A percentile compares a stretch with the other conserved stretches of the same genome.
phyloP scores from a whole-genome alignment of 2,888 invertebrate genomes.

The Dusona sp. region DNA sequence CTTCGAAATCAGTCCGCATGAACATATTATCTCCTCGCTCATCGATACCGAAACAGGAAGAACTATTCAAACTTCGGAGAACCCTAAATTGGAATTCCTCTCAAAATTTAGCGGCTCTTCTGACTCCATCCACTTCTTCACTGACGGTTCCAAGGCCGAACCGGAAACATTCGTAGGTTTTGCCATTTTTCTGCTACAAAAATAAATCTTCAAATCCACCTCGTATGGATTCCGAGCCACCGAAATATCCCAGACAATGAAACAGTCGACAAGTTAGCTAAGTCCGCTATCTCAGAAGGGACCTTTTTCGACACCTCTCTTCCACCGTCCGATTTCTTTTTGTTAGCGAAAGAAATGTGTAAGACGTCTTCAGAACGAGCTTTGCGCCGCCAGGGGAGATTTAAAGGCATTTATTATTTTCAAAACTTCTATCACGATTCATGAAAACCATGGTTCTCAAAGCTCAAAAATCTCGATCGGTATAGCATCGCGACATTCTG shows the following conservation, averaged over 20 bases:
- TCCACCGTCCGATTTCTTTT: constrained; percentile 12
- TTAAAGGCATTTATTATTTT: constrained; percentile 11
- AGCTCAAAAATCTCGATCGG: constrained; percentile 5
- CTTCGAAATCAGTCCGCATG: no score
- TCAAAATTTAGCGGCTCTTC: no score
- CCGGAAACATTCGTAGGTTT: constrained; percentile 22
- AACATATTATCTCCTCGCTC: no score
- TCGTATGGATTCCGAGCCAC: constrained; percentile 22
- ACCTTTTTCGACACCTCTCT: not conserved
- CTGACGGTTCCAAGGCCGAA: constrained; percentile 58
- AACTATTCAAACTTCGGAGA: no score
- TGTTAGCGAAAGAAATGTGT: not conserved
- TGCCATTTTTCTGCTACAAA: constrained; percentile 27
- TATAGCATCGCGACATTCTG: constrained; percentile 3
- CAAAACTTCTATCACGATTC: not conserved
- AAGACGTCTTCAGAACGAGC: not conserved
- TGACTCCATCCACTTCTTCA: constrained; percentile 45
- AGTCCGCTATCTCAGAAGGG: not conserved
- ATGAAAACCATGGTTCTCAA: not conserved
- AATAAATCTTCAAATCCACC: not conserved
- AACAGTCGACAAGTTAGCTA: constrained; percentile 1
- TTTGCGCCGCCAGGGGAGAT: not conserved
- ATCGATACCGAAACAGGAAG: no score
- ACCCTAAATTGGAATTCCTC: no score
- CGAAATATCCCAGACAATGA: constrained; percentile 13